phyloP scores from a whole-genome alignment of 2,888 invertebrate species.

The Gerosis bhagava region DNA sequence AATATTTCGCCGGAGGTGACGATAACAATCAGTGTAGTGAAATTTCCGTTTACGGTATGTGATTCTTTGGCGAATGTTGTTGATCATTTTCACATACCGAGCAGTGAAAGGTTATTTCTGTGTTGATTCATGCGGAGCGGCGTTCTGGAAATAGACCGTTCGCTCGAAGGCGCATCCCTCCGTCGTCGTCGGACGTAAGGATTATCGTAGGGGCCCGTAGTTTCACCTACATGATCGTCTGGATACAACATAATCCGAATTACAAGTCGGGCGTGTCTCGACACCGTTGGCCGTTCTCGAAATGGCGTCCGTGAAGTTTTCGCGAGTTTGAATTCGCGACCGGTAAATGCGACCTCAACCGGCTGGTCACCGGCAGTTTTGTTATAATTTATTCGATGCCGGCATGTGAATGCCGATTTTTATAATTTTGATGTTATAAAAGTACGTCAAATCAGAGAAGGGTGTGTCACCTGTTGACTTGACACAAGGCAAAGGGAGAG shows the following conservation, averaged over 20 bases:
- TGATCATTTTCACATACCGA: slow-evolving; percentile 67
- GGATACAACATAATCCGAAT: slow-evolving; percentile 30
- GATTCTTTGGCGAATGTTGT: slow-evolving; percentile 60
- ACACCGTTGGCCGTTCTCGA: slow-evolving; percentile 47
- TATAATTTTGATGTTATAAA: background rate
- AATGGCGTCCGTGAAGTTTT: slow-evolving; percentile 70
- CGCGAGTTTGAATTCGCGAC: slow-evolving; percentile 73
- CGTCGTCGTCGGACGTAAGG: slow-evolving; percentile 54
- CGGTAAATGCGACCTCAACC: slow-evolving; percentile 66
- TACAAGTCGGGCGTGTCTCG: slow-evolving; percentile 67
- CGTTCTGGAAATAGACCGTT: slow-evolving; percentile 78
- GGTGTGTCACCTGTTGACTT: slow-evolving; percentile 80
- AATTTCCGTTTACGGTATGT: slow-evolving; percentile 77
- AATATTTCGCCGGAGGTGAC: slow-evolving; percentile 54
- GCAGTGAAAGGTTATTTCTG: slow-evolving; percentile 79
- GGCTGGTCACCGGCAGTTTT: too few species aligned
- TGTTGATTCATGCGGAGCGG: slow-evolving; percentile 80
- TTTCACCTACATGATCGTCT: slow-evolving; percentile 35
- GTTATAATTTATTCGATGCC: slow-evolving; percentile 38
- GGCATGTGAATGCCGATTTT: slow-evolving; percentile 21
- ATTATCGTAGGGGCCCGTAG: slow-evolving; percentile 55
- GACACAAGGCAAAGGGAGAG: slow-evolving; percentile 39
- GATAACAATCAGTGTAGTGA: slow-evolving; percentile 70
- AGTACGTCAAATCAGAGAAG: slow-evolving; percentile 38
- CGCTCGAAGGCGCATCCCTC: slow-evolving; percentile 73